Evolutionary conservation across 1,140 invertebrate genomes (phyloP).

Genomic region (Zaprionus gabonicus): DNA sequence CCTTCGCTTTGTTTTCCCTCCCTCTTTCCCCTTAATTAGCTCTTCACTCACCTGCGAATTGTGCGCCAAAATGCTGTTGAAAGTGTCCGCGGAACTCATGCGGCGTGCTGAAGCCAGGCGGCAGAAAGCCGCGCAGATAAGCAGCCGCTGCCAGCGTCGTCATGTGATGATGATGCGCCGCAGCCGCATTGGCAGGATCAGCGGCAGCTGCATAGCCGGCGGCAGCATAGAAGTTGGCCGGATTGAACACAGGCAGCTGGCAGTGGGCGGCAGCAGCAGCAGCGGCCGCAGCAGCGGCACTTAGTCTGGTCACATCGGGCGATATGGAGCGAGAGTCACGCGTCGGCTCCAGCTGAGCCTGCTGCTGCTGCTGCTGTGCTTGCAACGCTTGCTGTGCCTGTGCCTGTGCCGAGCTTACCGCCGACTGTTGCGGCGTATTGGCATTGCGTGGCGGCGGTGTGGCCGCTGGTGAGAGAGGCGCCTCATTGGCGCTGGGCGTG

Average conservation of each 20-base stretch:
- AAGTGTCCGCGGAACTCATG: constrained; percentile 83
- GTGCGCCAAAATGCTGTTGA: constrained; percentile 79
- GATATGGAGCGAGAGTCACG: constrained; percentile 77
- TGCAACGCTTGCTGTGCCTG: not conserved
- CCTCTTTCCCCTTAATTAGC: constrained; percentile 43
- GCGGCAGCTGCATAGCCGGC: constrained; percentile 80
- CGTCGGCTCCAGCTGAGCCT: constrained; percentile 15
- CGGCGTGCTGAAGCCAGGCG: constrained; percentile 82
- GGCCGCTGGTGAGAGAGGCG: constrained; percentile 63
- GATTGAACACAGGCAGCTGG: constrained; percentile 83
- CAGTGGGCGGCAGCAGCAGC: constrained; percentile 80
- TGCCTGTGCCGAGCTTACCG: constrained; percentile 29
- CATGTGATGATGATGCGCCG: constrained; percentile 83
- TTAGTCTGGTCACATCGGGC: constrained; percentile 74
- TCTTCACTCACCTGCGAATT: constrained; percentile 79
- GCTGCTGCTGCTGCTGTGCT: not conserved
- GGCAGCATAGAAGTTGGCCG: constrained; percentile 82
- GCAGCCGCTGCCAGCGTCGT: constrained; percentile 81
- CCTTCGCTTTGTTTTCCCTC: not conserved
- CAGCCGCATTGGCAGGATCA: constrained; percentile 68
- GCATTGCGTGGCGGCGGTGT: constrained; percentile 71
- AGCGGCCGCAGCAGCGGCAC: constrained; percentile 76
- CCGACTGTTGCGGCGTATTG: constrained; percentile 50
- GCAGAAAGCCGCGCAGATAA: constrained; percentile 79
- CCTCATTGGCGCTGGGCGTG: constrained; percentile 65